These are phyloP conservation scores for Maniola jurtina DNA, from an alignment of 1,140 invertebrate genomes.

Conservation along the genomic window DNA sequence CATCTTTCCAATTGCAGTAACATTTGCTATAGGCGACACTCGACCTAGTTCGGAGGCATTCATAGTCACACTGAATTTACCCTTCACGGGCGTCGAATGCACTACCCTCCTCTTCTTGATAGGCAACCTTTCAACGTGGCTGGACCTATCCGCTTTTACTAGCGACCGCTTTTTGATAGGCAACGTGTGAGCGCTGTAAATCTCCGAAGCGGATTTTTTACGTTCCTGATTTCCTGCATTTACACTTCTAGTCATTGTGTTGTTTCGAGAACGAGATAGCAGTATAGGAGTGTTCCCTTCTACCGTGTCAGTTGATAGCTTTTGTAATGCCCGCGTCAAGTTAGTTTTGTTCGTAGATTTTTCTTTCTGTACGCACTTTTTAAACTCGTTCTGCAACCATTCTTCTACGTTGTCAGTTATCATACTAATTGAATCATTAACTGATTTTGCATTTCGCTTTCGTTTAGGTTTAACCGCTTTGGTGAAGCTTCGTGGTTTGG, in stretches of 20 bases:
- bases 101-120: slow-evolving; percentile 43
- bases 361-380: slow-evolving; percentile 31
- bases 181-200: slow-evolving; percentile 46
- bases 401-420: slow-evolving; percentile 51
- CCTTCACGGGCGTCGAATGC: slow-evolving; percentile 60
- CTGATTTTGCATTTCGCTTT: slow-evolving; percentile 36
- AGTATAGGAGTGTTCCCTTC: slow-evolving; percentile 38
- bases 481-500: slow-evolving; percentile 46
- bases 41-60: slow-evolving; percentile 44
- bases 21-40: slow-evolving; percentile 49
- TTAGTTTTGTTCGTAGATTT: slow-evolving; percentile 32
- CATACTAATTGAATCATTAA: slow-evolving; percentile 41
- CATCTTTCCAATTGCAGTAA: not conserved
- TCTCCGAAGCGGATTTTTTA: slow-evolving; percentile 40
- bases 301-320: slow-evolving; percentile 44
- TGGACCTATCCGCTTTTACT: not conserved
- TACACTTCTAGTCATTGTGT: slow-evolving; percentile 9
- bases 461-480: slow-evolving; percentile 26
- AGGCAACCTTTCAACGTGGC: slow-evolving; percentile 20
- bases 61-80: slow-evolving; percentile 31
- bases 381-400: slow-evolving; percentile 54
- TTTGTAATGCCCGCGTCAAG: slow-evolving; percentile 40
- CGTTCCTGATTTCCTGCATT: not conserved
- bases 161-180: slow-evolving; percentile 62
- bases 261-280: slow-evolving; percentile 28